Base-by-base conservation (phyloP, 1,140 invertebrate species). In the Agrilus planipennis region DNA sequence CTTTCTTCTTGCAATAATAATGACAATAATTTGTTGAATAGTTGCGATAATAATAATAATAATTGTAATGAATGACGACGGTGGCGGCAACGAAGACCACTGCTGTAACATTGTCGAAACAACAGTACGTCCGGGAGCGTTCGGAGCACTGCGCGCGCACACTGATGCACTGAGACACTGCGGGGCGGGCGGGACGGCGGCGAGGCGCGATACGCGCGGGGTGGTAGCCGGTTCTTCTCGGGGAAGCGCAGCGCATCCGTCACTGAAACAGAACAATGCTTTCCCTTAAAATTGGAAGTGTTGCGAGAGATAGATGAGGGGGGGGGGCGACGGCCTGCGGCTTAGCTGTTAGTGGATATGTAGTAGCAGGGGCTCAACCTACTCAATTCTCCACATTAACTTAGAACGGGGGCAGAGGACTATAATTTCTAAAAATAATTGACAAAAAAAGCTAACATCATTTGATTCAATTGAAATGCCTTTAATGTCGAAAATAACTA, bases 361-460 rank as follows among this genome's bases (percentile, higher is more conserved):
- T 61, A 62, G 59, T 61, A 62, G 61, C 60, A 57, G 61, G 60
- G 60, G 58, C 58, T 61, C 61, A 62, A 62, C 58, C 60, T 61
- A 62, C 60, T 62, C 60, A 61, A 60, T 57, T 58, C 58, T 60
- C n/a, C n/a, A n/a, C n/a, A n/a, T n/a, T n/a, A n/a, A n/a, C n/a
- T n/a, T n/a, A n/a, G n/a, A n/a, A n/a, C n/a, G n/a, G n/a, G n/a
- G n/a, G n/a, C n/a, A n/a, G n/a, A n/a, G n/a, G n/a, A n/a, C n/a
- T n/a, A n/a, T n/a, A n/a, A n/a, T n/a, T n/a, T n/a, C n/a, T n/a
- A n/a, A n/a, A n/a, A n/a, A n/a, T n/a, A n/a, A n/a, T n/a, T n/a
- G n/a, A n/a, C n/a, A n/a, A n/a, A n/a, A n/a, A n/a, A n/a, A n/a
- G n/a, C n/a, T n/a, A n/a, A n/a, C n/a, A n/a, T n/a, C n/a, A n/a